Conservation (phyloP, 1,140 invertebrate species). For the Globodera rostochiensis region DNA sequence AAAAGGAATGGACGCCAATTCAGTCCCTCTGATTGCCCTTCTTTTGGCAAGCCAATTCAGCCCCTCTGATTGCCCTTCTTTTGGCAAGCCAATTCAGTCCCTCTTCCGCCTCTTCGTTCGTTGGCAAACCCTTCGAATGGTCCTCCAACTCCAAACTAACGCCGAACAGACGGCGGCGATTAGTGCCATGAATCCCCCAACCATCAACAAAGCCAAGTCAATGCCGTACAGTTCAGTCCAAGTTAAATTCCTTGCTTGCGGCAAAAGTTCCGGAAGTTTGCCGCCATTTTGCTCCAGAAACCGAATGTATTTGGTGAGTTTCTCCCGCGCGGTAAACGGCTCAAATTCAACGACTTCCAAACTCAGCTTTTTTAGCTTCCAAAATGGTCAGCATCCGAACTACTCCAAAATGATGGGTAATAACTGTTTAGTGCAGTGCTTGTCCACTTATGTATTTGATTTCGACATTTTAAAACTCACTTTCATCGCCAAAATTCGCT, state of each 20-base stretch:
- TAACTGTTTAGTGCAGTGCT: no score
- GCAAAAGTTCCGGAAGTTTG: conserved; percentile 30
- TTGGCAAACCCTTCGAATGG: background rate
- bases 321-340: conserved; percentile 35
- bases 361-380: no score
- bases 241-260: conserved; percentile 24
- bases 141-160: background rate
- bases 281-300: conserved; percentile 37
- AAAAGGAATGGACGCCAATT: no score
- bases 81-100: background rate
- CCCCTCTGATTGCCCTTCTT: background rate
- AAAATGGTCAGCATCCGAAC: no score
- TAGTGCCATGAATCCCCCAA: conserved; percentile 5
- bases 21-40: background rate
- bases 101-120: conserved; percentile 6
- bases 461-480: background rate
- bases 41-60: background rate
- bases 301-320: conserved; percentile 32
- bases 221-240: conserved; percentile 27
- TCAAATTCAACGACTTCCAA: background rate
- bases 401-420: no score
- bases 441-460: background rate
- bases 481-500: conserved; percentile 12
- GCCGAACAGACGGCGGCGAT: background rate
- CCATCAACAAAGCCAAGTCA: conserved; percentile 10